Base-by-base conservation (phyloP, 2,888 invertebrate species). In the Ormia ochracea region DNA sequence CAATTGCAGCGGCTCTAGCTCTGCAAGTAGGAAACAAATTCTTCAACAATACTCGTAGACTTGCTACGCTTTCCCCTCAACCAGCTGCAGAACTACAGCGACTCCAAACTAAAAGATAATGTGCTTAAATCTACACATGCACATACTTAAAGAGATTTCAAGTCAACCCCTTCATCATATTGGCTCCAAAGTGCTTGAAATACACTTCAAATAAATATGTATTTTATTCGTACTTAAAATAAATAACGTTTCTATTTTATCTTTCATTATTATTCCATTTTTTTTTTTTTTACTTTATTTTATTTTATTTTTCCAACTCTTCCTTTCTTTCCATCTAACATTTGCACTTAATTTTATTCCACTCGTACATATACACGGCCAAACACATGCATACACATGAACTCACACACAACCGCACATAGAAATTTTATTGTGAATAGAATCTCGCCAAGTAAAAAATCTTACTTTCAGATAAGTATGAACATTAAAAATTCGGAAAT, bases 381-480 rank as follows among this genome's bases (percentile, higher is more conserved):
- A n/a, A n/a, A n/a, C n/a, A n/a, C n/a, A n/a, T n/a, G n/a, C n/a
- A n/a, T n/a, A n/a, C n/a, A n/a, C n/a, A n/a, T n/a, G n/a, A n/a
- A n/a, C n/a, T n/a, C n/a, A n/a, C n/a, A n/a, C n/a, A 23, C 41
- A 50, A 48, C 58, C 45, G 50, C n/a, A 50, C 38, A 48, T 36
- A 36, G 28, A 43, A 36, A 33, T 63, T 54, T 76, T 14, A 36
- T 48, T 69, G 68, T 23, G 36, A 72, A 56, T 43, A 33, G 56
- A 48, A 68, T 69, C 7, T 69, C 61, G 48, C 56, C 19, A 69
- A 56, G 54, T 26, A 2, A 58, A 56, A 70, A 75, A 79, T 79
- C 70, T 54, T 52, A 79, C 65, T 75, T 79, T 79, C 59, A 79
- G 75, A 79, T 79, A 56, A 56, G 56, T 23, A 61, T 48, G 31